Evolutionary conservation across 2,888 invertebrate species (phyloP), one percentile per base, ranked within the genome.

Genomic region (Polymixis flavicincta): DNA sequence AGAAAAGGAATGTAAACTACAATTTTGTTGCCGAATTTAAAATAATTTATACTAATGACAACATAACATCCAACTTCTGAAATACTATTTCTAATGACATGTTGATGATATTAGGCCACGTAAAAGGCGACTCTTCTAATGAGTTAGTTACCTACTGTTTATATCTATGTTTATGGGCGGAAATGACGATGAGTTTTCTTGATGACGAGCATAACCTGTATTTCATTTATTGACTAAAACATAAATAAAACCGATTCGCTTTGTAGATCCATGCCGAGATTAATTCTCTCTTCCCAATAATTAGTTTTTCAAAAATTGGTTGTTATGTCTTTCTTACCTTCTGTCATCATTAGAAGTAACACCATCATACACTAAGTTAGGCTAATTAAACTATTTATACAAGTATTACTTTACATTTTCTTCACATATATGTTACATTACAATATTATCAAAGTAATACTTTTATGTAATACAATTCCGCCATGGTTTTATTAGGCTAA

Each of bases 381-480:
- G 78, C 83, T 86, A 85, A 81, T 70, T 83, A 86, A 85, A 80
- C 80, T 88, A 89, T 91, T 89, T 92, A 88, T 90, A 92, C 90
- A 92, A 75, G 84, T 85, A 88, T 89, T 90, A 90, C 87, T 91
- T 89, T 92, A 92, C 90, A 92, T 82, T 82, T 85, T 86, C 78
- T 80, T 80, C 88, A 87, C 84, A 85, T 86, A 90, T 89, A 90
- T 89, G 76, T 85, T 90, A 91, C 88, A 90, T 84, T 87, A 90
- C 55, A 74, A 83, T 83, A 88, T 86, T 83, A 82, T 86, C 85
- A 93, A 93, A 93, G 88, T 95, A 95, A 95, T 95, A 95, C 95
- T 95, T 89, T 87, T 91, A 92, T 92, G 91, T 66, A 95, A 95
- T 95, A 95, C 94, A 90, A 90, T 89, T 88, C 89, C 88, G 80